Evolutionary conservation across 1,140 invertebrate genomes (phyloP).

Genomic region (Oreohelix idahoensis): DNA sequence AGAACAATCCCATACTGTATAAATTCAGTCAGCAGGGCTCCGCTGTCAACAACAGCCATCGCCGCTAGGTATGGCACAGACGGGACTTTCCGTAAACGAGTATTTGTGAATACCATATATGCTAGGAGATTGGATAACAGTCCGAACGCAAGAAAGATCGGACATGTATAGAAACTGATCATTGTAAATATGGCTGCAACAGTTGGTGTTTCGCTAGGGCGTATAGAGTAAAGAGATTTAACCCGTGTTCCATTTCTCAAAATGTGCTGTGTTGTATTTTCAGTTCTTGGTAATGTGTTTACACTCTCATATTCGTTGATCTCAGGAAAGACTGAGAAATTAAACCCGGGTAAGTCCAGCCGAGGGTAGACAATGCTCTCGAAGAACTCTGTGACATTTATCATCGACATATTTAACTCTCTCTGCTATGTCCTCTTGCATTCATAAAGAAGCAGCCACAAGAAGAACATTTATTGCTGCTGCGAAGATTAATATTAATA

Average conservation of each 20-base stretch:
- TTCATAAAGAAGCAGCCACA: not conserved
- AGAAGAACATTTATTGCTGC: too few species aligned
- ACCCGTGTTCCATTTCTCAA: not conserved
- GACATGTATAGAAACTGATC: conserved; percentile 56
- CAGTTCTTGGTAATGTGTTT: not conserved
- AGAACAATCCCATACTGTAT: conserved; percentile 44
- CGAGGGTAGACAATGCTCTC: not conserved
- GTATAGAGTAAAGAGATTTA: not conserved
- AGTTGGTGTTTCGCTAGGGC: not conserved
- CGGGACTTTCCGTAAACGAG: conserved; percentile 76
- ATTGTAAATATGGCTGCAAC: not conserved
- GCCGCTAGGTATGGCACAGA: conserved; percentile 78
- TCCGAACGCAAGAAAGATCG: conserved; percentile 74
- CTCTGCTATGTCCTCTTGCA: not conserved
- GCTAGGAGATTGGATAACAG: conserved; percentile 76
- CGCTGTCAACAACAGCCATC: conserved; percentile 75
- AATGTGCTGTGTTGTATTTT: conserved; percentile 3
- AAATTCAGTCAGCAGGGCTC: conserved; percentile 70
- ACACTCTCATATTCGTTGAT: not conserved
- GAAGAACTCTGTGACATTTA: not conserved
- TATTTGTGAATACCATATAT: conserved; percentile 76
- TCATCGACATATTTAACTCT: not conserved
- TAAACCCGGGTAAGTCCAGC: not conserved
- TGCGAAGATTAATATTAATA: too few species aligned
- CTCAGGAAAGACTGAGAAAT: not conserved